phyloP scores from a whole-genome alignment of 2,888 invertebrate species.

The Acleris emargana region DNA sequence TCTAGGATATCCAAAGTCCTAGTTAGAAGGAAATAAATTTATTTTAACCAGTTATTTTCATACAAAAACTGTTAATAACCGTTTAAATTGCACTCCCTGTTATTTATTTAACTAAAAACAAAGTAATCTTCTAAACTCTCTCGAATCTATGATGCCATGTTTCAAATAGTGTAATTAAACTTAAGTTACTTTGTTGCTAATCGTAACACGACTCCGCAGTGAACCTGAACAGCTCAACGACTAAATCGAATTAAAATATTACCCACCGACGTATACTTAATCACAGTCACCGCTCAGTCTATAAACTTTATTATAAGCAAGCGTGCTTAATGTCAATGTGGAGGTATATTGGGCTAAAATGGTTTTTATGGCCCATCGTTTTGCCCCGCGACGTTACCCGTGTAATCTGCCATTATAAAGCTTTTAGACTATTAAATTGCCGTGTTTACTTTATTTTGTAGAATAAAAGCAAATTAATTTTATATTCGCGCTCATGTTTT shows the following conservation, averaged over 20 bases:
- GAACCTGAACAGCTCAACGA: too few species aligned
- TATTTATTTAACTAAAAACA: too few species aligned
- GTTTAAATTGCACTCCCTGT: too few species aligned
- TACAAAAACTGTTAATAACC: too few species aligned
- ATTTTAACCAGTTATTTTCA: too few species aligned
- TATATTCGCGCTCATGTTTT: too few species aligned
- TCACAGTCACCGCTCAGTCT: constrained; percentile 9
- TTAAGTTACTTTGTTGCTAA: neutral
- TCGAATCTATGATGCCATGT: too few species aligned
- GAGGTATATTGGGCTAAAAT: constrained; percentile 30
- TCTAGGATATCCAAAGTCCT: too few species aligned
- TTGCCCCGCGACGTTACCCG: constrained; percentile 15
- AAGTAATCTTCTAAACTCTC: too few species aligned
- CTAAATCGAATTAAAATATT: neutral
- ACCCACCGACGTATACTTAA: neutral
- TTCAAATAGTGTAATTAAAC: too few species aligned
- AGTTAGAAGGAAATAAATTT: too few species aligned
- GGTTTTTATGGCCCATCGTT: constrained; percentile 28
- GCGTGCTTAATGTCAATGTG: constrained; percentile 34
- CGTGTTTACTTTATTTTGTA: neutral
- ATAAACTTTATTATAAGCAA: constrained; percentile 35
- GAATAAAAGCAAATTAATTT: too few species aligned
- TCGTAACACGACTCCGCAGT: neutral
- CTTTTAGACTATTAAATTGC: constrained; percentile 29
- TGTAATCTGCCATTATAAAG: constrained; percentile 21